Conservation (phyloP, 2,797 vertebrate genomes). For the Rhabdomys pumilio region DNA sequence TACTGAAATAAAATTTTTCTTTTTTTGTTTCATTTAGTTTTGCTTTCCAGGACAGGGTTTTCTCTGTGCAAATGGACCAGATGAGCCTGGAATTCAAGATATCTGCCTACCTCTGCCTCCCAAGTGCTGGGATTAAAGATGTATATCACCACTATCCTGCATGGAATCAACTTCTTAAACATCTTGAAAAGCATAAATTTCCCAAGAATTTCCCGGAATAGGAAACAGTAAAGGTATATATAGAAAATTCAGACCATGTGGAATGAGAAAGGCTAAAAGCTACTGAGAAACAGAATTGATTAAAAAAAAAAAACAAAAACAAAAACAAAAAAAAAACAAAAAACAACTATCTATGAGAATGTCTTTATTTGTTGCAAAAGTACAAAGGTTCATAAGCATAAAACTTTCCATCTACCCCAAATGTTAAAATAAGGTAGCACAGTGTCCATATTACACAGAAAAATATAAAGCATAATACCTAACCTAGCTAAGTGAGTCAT, state of each 20-base stretch:
- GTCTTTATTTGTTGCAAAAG: not conserved
- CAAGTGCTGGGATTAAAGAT: not conserved
- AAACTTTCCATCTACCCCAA: not conserved
- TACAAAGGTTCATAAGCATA: not conserved
- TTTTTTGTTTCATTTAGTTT: not conserved
- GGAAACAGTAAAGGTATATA: not conserved
- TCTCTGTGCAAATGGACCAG: not conserved
- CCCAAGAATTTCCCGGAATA: not conserved
- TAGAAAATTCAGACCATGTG: not conserved
- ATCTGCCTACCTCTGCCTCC: not conserved
- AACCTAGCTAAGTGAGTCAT: not conserved
- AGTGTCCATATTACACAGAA: not conserved
- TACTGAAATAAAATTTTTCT: not conserved
- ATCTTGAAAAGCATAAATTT: not conserved
- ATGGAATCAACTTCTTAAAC: not conserved
- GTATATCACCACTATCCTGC: not conserved
- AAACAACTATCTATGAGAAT: not conserved
- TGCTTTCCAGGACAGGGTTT: not conserved
- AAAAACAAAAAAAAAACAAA: too few species aligned
- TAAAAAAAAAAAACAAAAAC: too few species aligned
- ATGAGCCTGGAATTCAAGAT: not conserved
- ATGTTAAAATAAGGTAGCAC: not conserved
- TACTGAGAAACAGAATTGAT: not conserved
- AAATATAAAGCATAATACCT: slow-evolving; percentile 3
- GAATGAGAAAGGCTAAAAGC: not conserved